Conservation (phyloP, 1,140 invertebrate genomes). For the Sinonovacula constricta region DNA sequence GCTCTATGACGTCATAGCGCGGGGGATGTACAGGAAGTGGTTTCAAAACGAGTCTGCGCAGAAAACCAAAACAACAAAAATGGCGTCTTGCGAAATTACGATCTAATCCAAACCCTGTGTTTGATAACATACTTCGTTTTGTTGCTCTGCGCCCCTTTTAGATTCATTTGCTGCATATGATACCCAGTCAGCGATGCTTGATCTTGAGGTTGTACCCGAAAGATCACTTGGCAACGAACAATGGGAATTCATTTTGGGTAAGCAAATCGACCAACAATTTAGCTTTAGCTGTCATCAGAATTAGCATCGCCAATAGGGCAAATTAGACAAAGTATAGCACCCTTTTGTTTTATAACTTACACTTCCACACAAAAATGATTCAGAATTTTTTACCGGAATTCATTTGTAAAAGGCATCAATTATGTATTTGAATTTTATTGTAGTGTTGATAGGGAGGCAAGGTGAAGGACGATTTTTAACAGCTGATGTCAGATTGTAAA, state of each 20-base stretch:
- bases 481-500: slow-evolving; percentile 37
- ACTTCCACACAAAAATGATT: too few relatives aligned
- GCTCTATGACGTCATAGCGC: slow-evolving; percentile 14
- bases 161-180: slow-evolving; percentile 18
- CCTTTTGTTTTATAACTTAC: too few relatives aligned
- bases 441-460: slow-evolving; percentile 14
- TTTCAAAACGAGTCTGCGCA: slow-evolving; percentile 24
- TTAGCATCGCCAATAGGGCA: too few relatives aligned
- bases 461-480: slow-evolving; percentile 51
- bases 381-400: too few relatives aligned
- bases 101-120: slow-evolving; percentile 9
- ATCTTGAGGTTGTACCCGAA: slow-evolving; percentile 96
- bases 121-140: too few relatives aligned
- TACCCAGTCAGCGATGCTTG: slow-evolving; percentile 86
- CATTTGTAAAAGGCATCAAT: too few relatives aligned
- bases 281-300: too few relatives aligned
- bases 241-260: slow-evolving; percentile 98
- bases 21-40: slow-evolving; percentile 34
- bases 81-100: slow-evolving; percentile 39
- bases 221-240: slow-evolving; percentile 96
- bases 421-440: too few relatives aligned
- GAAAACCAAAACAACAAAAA: slow-evolving; percentile 52
- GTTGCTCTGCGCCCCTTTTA: too few relatives aligned
- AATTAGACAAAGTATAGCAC: too few relatives aligned
- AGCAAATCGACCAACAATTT: too few relatives aligned